These are phyloP conservation scores for Varanus komodoensis DNA, from an alignment of 2,113 vertebrate genomes.

Conservation along the genomic window DNA sequence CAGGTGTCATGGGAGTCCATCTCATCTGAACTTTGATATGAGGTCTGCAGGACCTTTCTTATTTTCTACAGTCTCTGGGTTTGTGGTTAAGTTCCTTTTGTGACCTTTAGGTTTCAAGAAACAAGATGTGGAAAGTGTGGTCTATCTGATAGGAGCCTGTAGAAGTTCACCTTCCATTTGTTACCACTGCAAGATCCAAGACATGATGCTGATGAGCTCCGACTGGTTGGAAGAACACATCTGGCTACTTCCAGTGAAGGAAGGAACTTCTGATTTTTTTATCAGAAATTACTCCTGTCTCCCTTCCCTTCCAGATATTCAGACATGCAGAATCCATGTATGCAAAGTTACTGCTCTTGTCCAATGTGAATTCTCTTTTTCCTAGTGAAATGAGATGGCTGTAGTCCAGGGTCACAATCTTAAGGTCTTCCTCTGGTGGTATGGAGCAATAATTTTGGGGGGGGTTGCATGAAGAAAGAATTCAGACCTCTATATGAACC, in stretches of 20 bases:
- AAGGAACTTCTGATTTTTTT: background rate
- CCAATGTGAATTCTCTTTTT: background rate
- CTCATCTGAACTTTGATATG: background rate
- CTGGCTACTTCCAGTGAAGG: background rate
- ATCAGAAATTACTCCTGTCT: background rate
- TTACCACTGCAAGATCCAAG: background rate
- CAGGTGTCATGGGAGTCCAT: background rate
- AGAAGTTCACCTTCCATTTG: background rate
- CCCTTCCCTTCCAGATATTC: background rate
- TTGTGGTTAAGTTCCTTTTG: background rate
- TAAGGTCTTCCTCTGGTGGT: background rate
- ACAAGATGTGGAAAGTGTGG: constrained; percentile 3
- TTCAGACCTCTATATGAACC: background rate
- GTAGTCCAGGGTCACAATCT: background rate
- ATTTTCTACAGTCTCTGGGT: background rate
- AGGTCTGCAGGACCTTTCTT: background rate
- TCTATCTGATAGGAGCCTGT: background rate
- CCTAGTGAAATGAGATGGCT: background rate
- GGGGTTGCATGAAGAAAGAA: background rate
- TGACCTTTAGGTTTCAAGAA: constrained; percentile 1
- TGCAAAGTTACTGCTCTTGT: background rate
- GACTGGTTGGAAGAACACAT: background rate
- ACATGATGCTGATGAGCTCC: background rate
- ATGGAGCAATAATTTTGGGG: background rate
- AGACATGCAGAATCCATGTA: background rate